Percentiles rank a stretch among this genome's conserved stretches.
These are phyloP conservation scores for Ammodytes marinus DNA, from an alignment of 2,113 vertebrate genomes.

Conservation along the genomic window DNA sequence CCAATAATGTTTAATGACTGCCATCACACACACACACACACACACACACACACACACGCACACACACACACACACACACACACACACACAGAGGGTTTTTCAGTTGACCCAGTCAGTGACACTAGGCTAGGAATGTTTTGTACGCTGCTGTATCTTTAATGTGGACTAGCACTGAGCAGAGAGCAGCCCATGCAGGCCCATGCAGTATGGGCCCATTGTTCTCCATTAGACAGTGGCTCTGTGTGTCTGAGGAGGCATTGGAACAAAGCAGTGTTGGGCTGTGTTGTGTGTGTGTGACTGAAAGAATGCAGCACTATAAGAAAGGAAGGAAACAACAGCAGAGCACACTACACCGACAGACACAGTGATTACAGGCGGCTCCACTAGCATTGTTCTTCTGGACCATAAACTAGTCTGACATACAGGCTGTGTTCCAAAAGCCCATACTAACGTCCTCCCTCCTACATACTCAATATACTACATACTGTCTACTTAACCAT, in stretches of 20 bases:
- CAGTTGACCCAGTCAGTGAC: background rate
- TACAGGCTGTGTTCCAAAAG: background rate
- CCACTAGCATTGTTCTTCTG: background rate
- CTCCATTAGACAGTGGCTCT: constrained; percentile 38
- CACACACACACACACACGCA: too few species aligned
- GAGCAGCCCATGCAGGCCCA: constrained; percentile 20
- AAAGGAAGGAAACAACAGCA: constrained; percentile 49
- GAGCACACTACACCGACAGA: constrained; percentile 18
- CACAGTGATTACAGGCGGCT: background rate
- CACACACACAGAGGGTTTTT: too few species aligned
- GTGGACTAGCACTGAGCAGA: constrained; percentile 16
- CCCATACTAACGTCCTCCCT: too few species aligned
- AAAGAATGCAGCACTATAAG: constrained; percentile 18
- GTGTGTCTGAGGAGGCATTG: constrained; percentile 30
- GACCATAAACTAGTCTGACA: background rate
- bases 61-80: too few species aligned
- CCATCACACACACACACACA: too few species aligned
- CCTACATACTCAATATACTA: too few species aligned
- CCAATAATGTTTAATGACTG: background rate
- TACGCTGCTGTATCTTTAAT: background rate
- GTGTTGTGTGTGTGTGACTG: constrained; percentile 39
- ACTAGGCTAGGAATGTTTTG: background rate
- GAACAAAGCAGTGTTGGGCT: constrained; percentile 4
- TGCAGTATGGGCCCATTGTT: constrained; percentile 54
- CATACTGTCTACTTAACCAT: too few species aligned